phyloP scores from a whole-genome alignment of 2,113 vertebrate species.

The Suncus etruscus region DNA sequence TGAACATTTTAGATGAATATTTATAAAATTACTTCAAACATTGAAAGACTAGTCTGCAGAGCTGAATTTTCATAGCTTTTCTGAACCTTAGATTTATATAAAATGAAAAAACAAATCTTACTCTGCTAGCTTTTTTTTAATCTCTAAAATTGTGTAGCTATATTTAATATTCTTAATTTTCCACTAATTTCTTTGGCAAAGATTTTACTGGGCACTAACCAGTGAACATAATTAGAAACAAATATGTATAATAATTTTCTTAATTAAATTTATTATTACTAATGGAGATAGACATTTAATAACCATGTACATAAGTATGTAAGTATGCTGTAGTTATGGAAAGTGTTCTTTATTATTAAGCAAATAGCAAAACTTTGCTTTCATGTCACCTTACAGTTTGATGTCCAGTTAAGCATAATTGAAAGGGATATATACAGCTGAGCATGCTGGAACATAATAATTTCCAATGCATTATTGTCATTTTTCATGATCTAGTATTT shows the following conservation, averaged over 20 bases:
- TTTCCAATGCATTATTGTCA: not conserved
- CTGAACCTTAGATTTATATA: not conserved
- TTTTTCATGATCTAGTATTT: not conserved
- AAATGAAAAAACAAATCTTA: slow-evolving; percentile 3
- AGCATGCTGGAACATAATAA: not conserved
- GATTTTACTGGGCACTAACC: not conserved
- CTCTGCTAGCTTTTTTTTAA: not conserved
- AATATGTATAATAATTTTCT: not conserved
- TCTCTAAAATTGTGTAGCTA: not conserved
- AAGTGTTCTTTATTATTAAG: not conserved
- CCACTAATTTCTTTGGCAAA: slow-evolving; percentile 30
- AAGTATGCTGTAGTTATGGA: not conserved
- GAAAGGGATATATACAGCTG: not conserved
- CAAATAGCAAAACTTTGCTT: not conserved
- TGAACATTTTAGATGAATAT: slow-evolving; percentile 9
- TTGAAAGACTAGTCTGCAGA: not conserved
- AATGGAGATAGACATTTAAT: not conserved
- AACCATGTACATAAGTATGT: not conserved
- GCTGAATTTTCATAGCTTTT: not conserved
- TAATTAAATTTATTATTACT: slow-evolving; percentile 30
- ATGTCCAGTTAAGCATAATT: not conserved
- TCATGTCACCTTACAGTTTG: not conserved
- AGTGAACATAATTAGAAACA: not conserved
- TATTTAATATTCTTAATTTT: slow-evolving; percentile 45
- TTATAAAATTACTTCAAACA: not conserved